Base-by-base conservation (phyloP, 2,888 invertebrate species). In the Linnaemya vulpina region DNA sequence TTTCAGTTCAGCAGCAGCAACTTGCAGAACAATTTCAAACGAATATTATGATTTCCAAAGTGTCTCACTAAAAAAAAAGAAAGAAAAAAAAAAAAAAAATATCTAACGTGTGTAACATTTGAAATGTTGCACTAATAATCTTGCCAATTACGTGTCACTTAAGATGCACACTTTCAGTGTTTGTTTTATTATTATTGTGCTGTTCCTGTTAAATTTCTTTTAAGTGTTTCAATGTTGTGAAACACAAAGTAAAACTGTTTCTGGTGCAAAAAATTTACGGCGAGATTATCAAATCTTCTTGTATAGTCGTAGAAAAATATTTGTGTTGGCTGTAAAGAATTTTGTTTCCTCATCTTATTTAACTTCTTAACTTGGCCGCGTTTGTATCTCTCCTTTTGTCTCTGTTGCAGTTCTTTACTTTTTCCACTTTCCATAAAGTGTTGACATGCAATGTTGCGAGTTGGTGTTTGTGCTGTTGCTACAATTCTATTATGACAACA, bases 401-500 rank as follows among this genome's bases (percentile, higher is more conserved):
- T 53, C 46, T 67, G 38, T 49, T n/a, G 60, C 62, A 49, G 25
- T 62, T 77, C 68, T 70, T 38, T 11, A 17, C 25, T 15, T 70
- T 35, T 71, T 65, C 49, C 49, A 22, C 25, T 58, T 83, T 51
- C 30, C 68, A 74, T 62, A 60, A 38, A 62, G 38, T 49, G 46
- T 67, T 76, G 63, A 77, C 83, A 73, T 77, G 83, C 83, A 73
- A 83, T 77, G 55, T 73, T 43, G 51, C 67, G 58, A 67, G 43
- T 22, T 77, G 60, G 58, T 49, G 51, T 25, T 40, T 60, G 17
- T 53, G n/a, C 40, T 53, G 51, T 62, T 62, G 62, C 70, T 71
- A 35, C 58, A 71, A 71, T 78, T 78, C 62, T 53, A 71, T 78
- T 78, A 78, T 63, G 78, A 78, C 78, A 68, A 40, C 80, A 84